phyloP scores from a whole-genome alignment of 2,797 vertebrate species.

The Sarcophilus harrisii region DNA sequence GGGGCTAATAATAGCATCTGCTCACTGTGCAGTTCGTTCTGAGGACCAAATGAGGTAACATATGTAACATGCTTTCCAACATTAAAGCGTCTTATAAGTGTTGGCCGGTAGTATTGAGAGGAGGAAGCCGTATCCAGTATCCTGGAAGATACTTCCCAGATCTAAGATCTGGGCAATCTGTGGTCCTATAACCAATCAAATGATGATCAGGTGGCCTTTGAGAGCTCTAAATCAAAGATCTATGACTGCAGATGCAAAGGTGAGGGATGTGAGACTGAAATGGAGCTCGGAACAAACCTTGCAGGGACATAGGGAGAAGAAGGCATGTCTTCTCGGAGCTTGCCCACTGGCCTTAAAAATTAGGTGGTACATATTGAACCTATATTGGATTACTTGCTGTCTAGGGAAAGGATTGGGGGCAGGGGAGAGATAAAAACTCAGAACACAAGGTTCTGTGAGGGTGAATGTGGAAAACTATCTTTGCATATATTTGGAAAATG shows the following conservation, averaged over 20 bases:
- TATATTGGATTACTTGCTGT: not conserved
- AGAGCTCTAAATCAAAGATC: not conserved
- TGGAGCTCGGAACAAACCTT: not conserved
- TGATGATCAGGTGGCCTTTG: not conserved
- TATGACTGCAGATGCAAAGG: not conserved
- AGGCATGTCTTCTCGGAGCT: slow-evolving; percentile 7
- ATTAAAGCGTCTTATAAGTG: not conserved
- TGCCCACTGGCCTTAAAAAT: slow-evolving; percentile 51
- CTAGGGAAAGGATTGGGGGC: not conserved
- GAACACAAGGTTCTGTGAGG: not conserved
- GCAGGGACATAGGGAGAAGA: too few relatives aligned
- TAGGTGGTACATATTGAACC: not conserved
- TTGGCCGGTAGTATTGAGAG: not conserved
- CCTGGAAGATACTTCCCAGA: not conserved
- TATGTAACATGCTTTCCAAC: not conserved
- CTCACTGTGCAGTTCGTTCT: not conserved
- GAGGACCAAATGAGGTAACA: not conserved
- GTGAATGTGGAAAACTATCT: too few relatives aligned
- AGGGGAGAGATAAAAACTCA: not conserved
- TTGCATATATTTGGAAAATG: too few relatives aligned
- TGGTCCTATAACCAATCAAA: not conserved
- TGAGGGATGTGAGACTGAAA: not conserved
- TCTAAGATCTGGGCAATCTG: not conserved
- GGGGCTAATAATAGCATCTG: not conserved
- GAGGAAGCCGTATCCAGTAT: not conserved